phyloP scores from a whole-genome alignment of 2,888 invertebrate species.

The Eupithecia abbreviata region DNA sequence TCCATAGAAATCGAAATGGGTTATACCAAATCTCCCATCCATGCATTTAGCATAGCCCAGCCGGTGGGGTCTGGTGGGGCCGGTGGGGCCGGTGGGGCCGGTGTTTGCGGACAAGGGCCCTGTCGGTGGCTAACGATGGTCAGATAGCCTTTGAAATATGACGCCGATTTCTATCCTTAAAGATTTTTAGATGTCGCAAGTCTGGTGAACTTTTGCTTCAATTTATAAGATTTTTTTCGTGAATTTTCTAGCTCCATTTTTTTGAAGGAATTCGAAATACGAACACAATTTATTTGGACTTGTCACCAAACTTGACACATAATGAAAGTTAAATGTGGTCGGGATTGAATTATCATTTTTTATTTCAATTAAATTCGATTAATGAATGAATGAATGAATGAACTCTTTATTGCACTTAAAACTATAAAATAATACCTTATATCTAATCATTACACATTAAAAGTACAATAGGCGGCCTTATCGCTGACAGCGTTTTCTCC shows the following conservation, averaged over 20 bases:
- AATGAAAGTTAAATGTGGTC: too few relatives aligned
- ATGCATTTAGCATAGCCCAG: background rate
- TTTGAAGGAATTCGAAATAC: too few relatives aligned
- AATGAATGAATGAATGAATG: too few relatives aligned
- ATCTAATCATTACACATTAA: too few relatives aligned
- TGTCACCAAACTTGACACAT: too few relatives aligned
- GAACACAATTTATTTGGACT: too few relatives aligned
- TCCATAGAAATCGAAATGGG: background rate
- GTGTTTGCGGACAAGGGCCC: conserved; percentile 1
- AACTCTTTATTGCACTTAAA: too few relatives aligned
- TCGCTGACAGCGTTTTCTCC: too few relatives aligned
- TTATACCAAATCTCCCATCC: background rate
- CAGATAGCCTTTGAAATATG: conserved; percentile 31
- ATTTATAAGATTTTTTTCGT: background rate
- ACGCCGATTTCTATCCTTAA: conserved; percentile 25
- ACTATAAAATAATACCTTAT: too few relatives aligned
- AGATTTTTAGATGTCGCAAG: background rate
- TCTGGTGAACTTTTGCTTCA: background rate
- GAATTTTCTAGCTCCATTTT: background rate
- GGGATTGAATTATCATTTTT: too few relatives aligned
- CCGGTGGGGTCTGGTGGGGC: background rate
- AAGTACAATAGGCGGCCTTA: too few relatives aligned
- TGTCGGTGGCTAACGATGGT: conserved; percentile 22
- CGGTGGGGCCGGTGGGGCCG: background rate
- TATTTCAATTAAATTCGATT: too few relatives aligned